phyloP scores from a whole-genome alignment of 2,888 invertebrate species.

The Quadroppia sp. region DNA sequence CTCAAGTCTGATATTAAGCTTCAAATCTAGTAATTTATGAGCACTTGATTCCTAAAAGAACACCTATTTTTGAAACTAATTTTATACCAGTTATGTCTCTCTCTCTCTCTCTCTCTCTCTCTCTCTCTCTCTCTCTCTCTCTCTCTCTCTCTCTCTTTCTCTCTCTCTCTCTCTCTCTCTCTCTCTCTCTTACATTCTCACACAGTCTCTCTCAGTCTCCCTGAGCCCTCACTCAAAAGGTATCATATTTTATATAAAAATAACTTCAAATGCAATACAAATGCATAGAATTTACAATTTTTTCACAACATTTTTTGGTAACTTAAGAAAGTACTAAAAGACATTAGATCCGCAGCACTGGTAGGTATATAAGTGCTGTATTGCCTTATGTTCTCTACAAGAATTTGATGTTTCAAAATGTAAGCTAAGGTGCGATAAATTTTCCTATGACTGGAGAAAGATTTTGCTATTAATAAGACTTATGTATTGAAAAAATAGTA shows the following conservation, averaged over 20 bases:
- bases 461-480: background rate
- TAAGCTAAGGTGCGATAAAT: slow-evolving; percentile 17
- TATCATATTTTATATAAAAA: background rate
- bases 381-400: background rate
- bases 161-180: slow-evolving; percentile 33
- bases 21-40: background rate
- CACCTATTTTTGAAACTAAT: background rate
- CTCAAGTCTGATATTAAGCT: background rate
- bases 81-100: background rate
- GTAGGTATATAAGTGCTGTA: background rate
- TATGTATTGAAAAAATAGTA: background rate
- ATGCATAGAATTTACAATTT: background rate
- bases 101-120: background rate
- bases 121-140: background rate
- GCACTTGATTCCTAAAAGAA: background rate
- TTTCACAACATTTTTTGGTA: background rate
- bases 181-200: slow-evolving; percentile 13
- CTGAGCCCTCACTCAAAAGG: background rate
- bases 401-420: background rate
- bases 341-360: background rate
- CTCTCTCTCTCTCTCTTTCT: background rate
- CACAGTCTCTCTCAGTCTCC: background rate
- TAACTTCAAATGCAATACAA: slow-evolving; percentile 3
- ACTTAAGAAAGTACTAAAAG: slow-evolving; percentile 10
- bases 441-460: slow-evolving; percentile 4